These are phyloP conservation scores for Stegostoma tigrinum DNA, from an alignment of 2,113 vertebrate species.

Conservation along the genomic window DNA sequence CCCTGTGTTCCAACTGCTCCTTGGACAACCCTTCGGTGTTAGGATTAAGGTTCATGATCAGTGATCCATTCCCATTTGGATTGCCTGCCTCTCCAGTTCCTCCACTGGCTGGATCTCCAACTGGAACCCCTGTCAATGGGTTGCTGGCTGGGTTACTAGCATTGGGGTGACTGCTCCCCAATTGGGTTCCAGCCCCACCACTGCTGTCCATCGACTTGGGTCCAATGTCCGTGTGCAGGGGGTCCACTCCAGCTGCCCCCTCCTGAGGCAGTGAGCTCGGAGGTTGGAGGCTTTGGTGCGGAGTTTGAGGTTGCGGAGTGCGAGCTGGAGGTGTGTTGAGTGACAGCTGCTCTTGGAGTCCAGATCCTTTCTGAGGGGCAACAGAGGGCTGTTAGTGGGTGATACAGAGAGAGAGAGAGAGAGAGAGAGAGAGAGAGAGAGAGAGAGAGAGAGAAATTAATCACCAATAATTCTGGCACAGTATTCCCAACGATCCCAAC, in stretches of 20 bases:
- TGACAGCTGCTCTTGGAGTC: constrained; percentile 68
- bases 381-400: constrained; percentile 44
- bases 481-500: constrained; percentile 33
- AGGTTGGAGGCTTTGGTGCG: constrained; percentile 48
- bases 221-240: constrained; percentile 56
- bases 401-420: no score
- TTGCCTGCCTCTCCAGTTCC: constrained; percentile 47
- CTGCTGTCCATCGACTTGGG: constrained; percentile 63
- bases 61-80: not conserved
- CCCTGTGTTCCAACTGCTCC: constrained; percentile 91
- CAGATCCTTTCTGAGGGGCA: constrained; percentile 58
- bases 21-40: constrained; percentile 76
- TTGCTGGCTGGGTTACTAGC: constrained; percentile 49
- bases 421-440: no score
- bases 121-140: constrained; percentile 50
- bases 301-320: constrained; percentile 73
- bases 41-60: constrained; percentile 43
- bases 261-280: constrained; percentile 48
- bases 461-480: constrained; percentile 31
- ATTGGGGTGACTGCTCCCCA: constrained; percentile 57
- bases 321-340: constrained; percentile 64
- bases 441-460: not conserved
- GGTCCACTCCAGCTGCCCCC: constrained; percentile 50
- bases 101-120: constrained; percentile 39
- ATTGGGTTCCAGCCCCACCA: constrained; percentile 46